Evolutionary conservation across 37 sponge, comb jelly and placozoan genomes (phyloP), one percentile per base, ranked within the genome.

Genomic region (Cliona cf. orientalis): DNA sequence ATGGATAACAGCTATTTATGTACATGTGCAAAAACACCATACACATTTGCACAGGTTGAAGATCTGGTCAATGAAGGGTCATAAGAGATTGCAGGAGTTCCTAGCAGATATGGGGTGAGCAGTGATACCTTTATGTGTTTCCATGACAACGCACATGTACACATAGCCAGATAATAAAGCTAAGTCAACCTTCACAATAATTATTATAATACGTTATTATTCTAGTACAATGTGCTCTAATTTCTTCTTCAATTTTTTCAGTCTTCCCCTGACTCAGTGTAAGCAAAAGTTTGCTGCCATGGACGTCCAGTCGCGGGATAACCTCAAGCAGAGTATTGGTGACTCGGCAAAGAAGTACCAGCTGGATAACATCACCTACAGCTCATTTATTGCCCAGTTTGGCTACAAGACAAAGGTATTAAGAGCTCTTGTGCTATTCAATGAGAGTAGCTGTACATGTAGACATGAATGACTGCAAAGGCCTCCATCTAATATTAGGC

Each of bases 91-190:
- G 42, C 83, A 91, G 46, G 99, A 98, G 77, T 91, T 96, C 29
- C 84, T 98, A 5, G 99, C 99, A 3, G 91, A 96, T 53, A 98
- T 98, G 93, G 99, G 99, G 90, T 92, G 32, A 60, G 84, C 55
- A n/a, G 1, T 62, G n/a, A n/a, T n/a, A n/a, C n/a, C n/a, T n/a
- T n/a, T n/a, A n/a, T n/a, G n/a, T n/a, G n/a, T n/a, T n/a, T n/a
- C n/a, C n/a, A n/a, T n/a, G n/a, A n/a, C n/a, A n/a, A n/a, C n/a
- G n/a, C n/a, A n/a, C n/a, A n/a, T n/a, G n/a, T n/a, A n/a, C n/a
- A n/a, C n/a, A n/a, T n/a, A n/a, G n/a, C n/a, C n/a, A n/a, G n/a
- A n/a, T n/a, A n/a, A n/a, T n/a, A n/a, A n/a, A n/a, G n/a, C n/a
- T n/a, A n/a, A n/a, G n/a, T n/a, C n/a, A n/a, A n/a, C n/a, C n/a